These are phyloP conservation scores for Morone saxatilis DNA, from an alignment of 2,113 vertebrate species.

Conservation along the genomic window DNA sequence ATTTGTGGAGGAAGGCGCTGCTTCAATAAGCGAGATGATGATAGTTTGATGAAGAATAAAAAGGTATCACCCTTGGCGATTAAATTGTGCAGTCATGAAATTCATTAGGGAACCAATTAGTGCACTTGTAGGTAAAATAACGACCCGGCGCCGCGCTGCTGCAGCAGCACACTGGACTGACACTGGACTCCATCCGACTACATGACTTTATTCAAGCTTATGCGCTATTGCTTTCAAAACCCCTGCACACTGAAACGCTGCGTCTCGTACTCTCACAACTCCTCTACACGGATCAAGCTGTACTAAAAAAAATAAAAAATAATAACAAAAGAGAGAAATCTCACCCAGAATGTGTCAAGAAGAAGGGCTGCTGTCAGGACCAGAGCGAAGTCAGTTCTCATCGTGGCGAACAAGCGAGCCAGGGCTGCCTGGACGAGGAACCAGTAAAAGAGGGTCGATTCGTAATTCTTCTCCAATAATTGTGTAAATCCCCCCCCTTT, in stretches of 20 bases:
- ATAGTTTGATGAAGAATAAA: constrained; percentile 8
- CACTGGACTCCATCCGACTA: constrained; percentile 34
- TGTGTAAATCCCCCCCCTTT: constrained; percentile 43
- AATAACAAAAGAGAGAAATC: constrained; percentile 38
- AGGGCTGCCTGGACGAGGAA: constrained; percentile 68
- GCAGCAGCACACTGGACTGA: constrained; percentile 27
- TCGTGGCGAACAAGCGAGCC: constrained; percentile 78
- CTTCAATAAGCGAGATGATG: neutral
- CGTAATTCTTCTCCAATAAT: constrained; percentile 50
- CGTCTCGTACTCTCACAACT: constrained; percentile 1
- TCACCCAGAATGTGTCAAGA: constrained; percentile 82
- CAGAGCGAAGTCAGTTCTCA: constrained; percentile 82
- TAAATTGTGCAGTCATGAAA: constrained; percentile 26
- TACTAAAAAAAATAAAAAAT: neutral
- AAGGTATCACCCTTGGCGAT: constrained; percentile 14
- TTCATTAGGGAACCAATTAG: constrained; percentile 52
- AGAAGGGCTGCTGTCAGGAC: constrained; percentile 81
- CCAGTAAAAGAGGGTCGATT: constrained; percentile 51
- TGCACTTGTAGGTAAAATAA: constrained; percentile 28
- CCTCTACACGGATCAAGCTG: constrained; percentile 19
- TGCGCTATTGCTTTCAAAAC: neutral
- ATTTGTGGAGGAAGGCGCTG: too few relatives aligned
- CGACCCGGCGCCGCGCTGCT: constrained; percentile 19
- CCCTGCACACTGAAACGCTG: neutral
- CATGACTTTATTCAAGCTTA: constrained; percentile 51